Conservation (phyloP, 2,888 invertebrate genomes). For the Coenonympha arcania region DNA sequence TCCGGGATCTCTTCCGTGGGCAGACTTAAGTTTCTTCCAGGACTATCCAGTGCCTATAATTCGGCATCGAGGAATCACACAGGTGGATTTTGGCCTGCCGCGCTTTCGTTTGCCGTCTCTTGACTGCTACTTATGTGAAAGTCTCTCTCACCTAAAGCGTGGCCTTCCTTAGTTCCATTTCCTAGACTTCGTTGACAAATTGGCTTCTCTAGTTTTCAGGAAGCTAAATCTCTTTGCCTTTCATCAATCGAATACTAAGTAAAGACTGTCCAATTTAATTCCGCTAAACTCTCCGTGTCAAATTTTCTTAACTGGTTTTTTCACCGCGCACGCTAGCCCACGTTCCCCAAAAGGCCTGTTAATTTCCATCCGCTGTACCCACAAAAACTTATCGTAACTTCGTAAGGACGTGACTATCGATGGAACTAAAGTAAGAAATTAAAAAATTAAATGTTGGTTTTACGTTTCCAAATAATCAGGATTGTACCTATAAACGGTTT, state of each 20-base stretch:
- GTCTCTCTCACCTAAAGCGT: too few species aligned
- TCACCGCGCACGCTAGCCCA: neutral
- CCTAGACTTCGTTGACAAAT: too few species aligned
- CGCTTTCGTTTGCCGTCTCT: too few species aligned
- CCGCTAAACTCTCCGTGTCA: constrained; percentile 1
- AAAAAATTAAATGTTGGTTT: constrained; percentile 3
- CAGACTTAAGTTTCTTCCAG: too few species aligned
- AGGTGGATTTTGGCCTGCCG: too few species aligned
- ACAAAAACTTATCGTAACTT: constrained; percentile 5
- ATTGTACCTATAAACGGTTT: neutral
- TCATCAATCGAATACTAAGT: neutral
- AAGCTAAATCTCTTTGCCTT: neutral
- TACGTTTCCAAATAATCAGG: neutral
- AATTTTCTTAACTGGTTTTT: constrained; percentile 13
- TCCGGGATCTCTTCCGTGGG: too few species aligned
- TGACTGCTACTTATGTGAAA: too few species aligned
- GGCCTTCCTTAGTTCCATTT: too few species aligned
- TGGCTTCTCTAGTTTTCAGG: too few species aligned
- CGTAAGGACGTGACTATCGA: neutral
- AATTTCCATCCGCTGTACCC: constrained; percentile 2
- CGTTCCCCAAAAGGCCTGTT: constrained; percentile 1
- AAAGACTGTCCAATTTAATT: constrained; percentile 1
- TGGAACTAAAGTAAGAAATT: neutral
- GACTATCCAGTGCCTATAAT: too few species aligned
- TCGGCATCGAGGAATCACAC: too few species aligned